Percentiles rank a stretch among this genome's conserved stretches.
phyloP scores from a whole-genome alignment of 2,113 vertebrate species.

The Rhinopomastus cyanomelas region DNA sequence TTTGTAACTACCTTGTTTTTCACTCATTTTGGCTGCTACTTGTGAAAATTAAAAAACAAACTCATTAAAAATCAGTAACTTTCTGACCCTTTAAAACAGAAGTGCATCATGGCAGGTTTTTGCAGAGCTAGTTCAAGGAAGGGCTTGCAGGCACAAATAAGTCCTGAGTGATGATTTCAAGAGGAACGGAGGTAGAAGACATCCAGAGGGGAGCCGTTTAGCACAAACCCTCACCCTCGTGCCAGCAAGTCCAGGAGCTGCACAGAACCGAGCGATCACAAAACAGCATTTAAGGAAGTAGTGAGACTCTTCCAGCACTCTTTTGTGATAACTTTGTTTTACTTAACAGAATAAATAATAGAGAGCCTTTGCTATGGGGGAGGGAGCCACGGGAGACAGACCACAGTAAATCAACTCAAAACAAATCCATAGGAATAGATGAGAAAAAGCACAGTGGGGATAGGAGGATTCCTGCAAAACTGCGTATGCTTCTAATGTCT shows the following conservation, averaged over 20 bases:
- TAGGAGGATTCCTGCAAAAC: not conserved
- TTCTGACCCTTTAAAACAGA: too few species aligned
- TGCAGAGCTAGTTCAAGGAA: accelerated
- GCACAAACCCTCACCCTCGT: accelerated
- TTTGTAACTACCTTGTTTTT: not conserved
- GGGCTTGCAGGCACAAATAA: not conserved
- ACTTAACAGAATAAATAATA: not conserved
- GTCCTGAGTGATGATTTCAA: not conserved
- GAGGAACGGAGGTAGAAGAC: not conserved
- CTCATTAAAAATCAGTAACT: too few species aligned
- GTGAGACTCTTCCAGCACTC: not conserved
- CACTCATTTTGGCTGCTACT: not conserved
- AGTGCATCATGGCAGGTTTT: accelerated
- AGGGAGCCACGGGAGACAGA: not conserved
- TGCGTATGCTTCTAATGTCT: not conserved
- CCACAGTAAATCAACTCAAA: conserved; percentile 15
- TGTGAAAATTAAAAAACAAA: accelerated
- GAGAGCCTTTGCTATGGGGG: not conserved
- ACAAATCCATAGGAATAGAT: not conserved
- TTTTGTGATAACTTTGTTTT: not conserved
- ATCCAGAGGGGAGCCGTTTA: accelerated
- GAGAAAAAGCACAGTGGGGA: not conserved
- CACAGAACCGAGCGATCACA: not conserved
- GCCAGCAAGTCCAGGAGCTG: not conserved
- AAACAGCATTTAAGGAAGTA: accelerated